Conservation (phyloP, 1,140 invertebrate genomes). For the Ceratina australensis region DNA sequence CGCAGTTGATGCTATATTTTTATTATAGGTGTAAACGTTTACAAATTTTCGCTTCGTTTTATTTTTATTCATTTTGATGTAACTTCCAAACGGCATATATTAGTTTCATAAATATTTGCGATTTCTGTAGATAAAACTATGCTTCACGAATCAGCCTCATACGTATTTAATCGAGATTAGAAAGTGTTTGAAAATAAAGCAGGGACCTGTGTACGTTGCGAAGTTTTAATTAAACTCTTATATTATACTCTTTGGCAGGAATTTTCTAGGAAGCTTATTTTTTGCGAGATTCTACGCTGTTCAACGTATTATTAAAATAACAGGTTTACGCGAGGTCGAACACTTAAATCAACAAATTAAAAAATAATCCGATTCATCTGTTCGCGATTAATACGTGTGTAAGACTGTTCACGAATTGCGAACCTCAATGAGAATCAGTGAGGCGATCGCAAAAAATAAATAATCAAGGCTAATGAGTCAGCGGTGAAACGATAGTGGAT, state of each 20-base stretch:
- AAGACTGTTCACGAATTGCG: too few species aligned
- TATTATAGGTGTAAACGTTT: too few species aligned
- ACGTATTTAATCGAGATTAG: too few species aligned
- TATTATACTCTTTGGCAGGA: background rate
- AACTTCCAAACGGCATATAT: too few species aligned
- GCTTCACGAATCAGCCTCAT: too few species aligned
- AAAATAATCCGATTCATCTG: background rate
- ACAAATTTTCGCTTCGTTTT: too few species aligned
- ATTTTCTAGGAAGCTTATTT: background rate
- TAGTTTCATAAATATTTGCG: too few species aligned
- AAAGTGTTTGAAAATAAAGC: background rate
- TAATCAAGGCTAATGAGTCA: background rate
- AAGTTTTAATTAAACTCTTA: conserved; percentile 4
- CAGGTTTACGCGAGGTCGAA: background rate
- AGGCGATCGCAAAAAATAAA: too few species aligned
- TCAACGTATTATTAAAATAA: background rate
- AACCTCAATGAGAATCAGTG: too few species aligned
- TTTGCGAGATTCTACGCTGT: background rate
- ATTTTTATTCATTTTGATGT: too few species aligned
- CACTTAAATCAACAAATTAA: background rate
- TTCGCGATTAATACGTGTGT: background rate
- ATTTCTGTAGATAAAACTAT: too few species aligned
- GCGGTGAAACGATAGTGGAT: background rate
- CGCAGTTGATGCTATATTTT: too few species aligned
- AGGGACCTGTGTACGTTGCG: background rate